Evolutionary conservation across 2,113 vertebrate species (phyloP), one percentile per base, ranked within the genome.

Genomic region (Zosterops japonicus): DNA sequence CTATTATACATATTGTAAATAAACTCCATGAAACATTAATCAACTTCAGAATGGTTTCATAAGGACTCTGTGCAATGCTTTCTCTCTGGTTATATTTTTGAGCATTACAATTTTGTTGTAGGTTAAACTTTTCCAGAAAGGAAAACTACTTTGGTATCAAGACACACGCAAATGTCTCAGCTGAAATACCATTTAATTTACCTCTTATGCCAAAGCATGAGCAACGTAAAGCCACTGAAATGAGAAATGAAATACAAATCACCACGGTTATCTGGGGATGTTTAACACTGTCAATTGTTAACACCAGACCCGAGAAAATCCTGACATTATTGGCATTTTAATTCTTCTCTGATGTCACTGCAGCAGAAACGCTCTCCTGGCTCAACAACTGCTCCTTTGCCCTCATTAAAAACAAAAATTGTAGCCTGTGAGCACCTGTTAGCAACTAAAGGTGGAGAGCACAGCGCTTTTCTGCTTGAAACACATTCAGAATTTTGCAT

Each of bases 11-110:
- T 78, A 95, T 79, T 93, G 91, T 94, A 97, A 97, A 96, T 93
- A 96, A 96, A 83, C 44, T 74, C 90, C 56, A 93, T 97, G 69
- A 97, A 97, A 97, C 90, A 97, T 97, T 94, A 52, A 97, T 95
- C 92, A 68, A 27, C 55, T 67, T 93, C 82, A 78, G 46, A 78
- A 90, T 36, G 57, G 23, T 74, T 89, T 94, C 55, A 9, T 67
- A 67, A 89, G 80, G 87, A 67, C 64, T 64, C 78, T 61, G 68
- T 49, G 56, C 53, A 39, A 46, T 9, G 8, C 52, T 89, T 92
- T 44, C 39, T 83, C 65, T 61, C 47, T 14, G 28, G 60, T 60
- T 60, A 3, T 60, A 64, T 78, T 96, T 71, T 71, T 49, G 21
- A 91, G 82, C 70, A 78, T 53, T 33, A 59, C 3, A 10, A 63